These are phyloP conservation scores for Sylvilagus bachmani DNA, from an alignment of 2,113 vertebrate species.

Conservation along the genomic window DNA sequence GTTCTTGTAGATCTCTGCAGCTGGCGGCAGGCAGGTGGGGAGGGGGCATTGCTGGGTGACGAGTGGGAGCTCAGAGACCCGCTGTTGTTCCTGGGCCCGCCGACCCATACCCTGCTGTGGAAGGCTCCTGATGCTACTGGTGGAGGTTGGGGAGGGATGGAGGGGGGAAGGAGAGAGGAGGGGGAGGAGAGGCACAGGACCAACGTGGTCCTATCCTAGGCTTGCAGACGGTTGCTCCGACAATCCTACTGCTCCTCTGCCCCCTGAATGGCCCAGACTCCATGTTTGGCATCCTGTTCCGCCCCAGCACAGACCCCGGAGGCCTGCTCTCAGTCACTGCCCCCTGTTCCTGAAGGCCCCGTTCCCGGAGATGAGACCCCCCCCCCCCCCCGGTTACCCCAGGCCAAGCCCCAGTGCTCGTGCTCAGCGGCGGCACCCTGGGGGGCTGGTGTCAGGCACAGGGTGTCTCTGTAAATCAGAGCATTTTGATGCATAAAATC, in stretches of 20 bases:
- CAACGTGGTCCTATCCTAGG: background rate
- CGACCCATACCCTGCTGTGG: background rate
- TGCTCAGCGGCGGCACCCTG: constrained; percentile 75
- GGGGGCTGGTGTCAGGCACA: constrained; percentile 55
- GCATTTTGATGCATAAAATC: constrained; percentile 88
- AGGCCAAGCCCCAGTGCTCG: constrained; percentile 82
- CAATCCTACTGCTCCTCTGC: background rate
- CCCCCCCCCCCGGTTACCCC: constrained; percentile 73
- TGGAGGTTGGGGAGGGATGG: background rate
- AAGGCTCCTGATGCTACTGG: background rate
- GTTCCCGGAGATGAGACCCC: constrained; percentile 82
- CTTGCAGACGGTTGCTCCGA: background rate
- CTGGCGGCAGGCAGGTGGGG: too few species aligned
- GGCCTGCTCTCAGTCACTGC: background rate
- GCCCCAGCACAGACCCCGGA: background rate
- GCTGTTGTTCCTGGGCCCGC: background rate
- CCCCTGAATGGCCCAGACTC: background rate
- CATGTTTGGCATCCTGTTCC: background rate
- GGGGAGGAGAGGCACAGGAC: background rate
- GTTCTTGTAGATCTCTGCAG: background rate
- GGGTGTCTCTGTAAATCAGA: constrained; percentile 87
- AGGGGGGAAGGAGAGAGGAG: background rate
- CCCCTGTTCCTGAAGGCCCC: constrained; percentile 68
- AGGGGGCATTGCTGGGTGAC: background rate
- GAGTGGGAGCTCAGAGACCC: background rate